phyloP scores from a whole-genome alignment of 2,888 invertebrate species.

The Gastrophysa polygoni region DNA sequence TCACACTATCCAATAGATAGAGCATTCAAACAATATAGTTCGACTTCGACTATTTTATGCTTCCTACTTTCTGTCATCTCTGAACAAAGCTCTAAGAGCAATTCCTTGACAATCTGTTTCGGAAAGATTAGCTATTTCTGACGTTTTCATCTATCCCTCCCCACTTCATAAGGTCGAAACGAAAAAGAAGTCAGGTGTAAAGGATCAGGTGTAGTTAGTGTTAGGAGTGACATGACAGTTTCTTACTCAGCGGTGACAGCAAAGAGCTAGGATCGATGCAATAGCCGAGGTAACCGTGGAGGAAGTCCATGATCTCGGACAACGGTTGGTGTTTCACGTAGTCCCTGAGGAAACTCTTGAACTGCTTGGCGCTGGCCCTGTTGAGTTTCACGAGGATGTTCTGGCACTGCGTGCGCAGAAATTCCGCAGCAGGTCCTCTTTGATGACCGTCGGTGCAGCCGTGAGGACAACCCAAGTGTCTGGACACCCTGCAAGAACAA shows the following conservation, averaged over 20 bases:
- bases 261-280: slow-evolving; percentile 90
- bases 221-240: slow-evolving; percentile 20
- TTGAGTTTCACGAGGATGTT: slow-evolving; percentile 78
- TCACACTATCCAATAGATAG: too few relatives aligned
- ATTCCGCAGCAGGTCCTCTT: slow-evolving; percentile 87
- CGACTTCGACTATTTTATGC: too few relatives aligned
- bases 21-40: too few relatives aligned
- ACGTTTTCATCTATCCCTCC: too few relatives aligned
- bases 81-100: too few relatives aligned
- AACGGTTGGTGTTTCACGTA: slow-evolving; percentile 81
- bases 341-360: slow-evolving; percentile 70
- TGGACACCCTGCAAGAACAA: slow-evolving; percentile 75
- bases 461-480: slow-evolving; percentile 92
- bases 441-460: slow-evolving; percentile 89
- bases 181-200: too few relatives aligned
- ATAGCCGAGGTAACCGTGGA: slow-evolving; percentile 95
- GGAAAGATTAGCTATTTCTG: too few relatives aligned
- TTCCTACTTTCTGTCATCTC: too few relatives aligned
- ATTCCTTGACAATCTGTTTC: too few relatives aligned
- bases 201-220: slow-evolving; percentile 1
- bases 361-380: slow-evolving; percentile 68
- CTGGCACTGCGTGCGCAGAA: slow-evolving; percentile 86
- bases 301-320: slow-evolving; percentile 86
- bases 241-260: slow-evolving; percentile 87
- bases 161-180: too few relatives aligned